Evolutionary conservation across 2,113 vertebrate species (phyloP), one percentile per base, ranked within the genome.

Genomic region (Antidorcas marsupialis): DNA sequence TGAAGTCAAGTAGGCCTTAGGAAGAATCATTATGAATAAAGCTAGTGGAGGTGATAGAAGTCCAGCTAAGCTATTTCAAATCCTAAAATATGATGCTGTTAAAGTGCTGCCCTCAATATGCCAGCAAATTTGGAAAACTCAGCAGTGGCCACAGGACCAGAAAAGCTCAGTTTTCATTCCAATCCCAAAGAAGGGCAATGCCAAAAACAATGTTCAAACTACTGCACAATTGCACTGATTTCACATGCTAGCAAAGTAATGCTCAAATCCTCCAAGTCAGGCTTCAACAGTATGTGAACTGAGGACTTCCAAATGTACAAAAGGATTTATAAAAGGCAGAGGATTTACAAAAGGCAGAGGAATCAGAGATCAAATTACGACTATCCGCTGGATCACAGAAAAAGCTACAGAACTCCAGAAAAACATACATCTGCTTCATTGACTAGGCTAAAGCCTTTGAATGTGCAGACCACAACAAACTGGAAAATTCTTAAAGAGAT

Each of bases 181-280:
- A 74, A 74, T 74, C 21, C n/a, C 67, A 74, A 74, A 74, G 67
- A 74, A 74, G 19, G 19, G 19, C 19, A 74, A 39, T 23, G 67
- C n/a, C n/a, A 74, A 74, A 71, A 39, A 39, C 10, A 74, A 74
- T 39, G 67, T 39, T 39, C n/a, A 74, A 74, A 74, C 67, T 71
- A 71, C 19, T 0, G 0, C n/a, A 71, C n/a, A 23, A 39, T 0
- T 74, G n/a, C 67, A 39, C n/a, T 23, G 19, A 39, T 74, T 39
- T 74, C 67, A 74, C n/a, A 74, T 13, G n/a, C 67, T 74, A 74
- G n/a, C n/a, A 74, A 71, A 74, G 19, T 13, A 74, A 74, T 13
- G 67, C 67, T 74, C n/a, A 74, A 74, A 74, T 39, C 10, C n/a
- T 74, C 36, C 67, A 74, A 74, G 67, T 71, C 2, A 71, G 67